Base-by-base conservation (phyloP, 2,888 invertebrate genomes). In the Sisyra nigra region DNA sequence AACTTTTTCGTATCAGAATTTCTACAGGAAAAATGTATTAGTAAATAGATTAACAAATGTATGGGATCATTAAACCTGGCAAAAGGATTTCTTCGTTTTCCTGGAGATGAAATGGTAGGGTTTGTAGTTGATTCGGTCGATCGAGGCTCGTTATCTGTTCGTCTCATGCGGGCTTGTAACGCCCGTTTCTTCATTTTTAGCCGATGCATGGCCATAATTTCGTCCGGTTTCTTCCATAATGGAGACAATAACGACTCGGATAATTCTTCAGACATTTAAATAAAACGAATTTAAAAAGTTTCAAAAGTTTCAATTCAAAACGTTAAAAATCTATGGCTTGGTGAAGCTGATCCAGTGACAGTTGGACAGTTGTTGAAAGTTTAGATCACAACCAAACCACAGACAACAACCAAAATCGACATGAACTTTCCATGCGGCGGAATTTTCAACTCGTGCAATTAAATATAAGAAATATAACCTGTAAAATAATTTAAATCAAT, bases 31-130 rank as follows among this genome's bases (percentile, higher is more conserved):
- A 38, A 38, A 11, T 38, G 4, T 11, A 18, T 36, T 36, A 6
- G 14, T 14, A 14, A n/a, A 11, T 31, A 2, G 11, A n/a, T 31
- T 31, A 31, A 31, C 10, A 31, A n/a, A 31, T 31, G 2, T 31
- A n/a, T 11, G 10, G 10, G 2, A 45, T n/a, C n/a, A n/a, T 2
- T 47, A 15, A 2, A 72, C 71, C 72, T 77, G 15, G 71, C 65
- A 63, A 86, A 87, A 7, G 86, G 86, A 60, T 86, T 86, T 56
- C 76, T 82, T 41, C 84, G 71, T 56, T 85, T 86, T 40, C 72
- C 72, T 15, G 58, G 41, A 65, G 55, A 47, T 56, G 52, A 45
- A 56, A n/a, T n/a, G n/a, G n/a, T n/a, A n/a, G n/a, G n/a, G n/a
- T n/a, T n/a, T n/a, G n/a, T n/a, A n/a, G n/a, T 47, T 17, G 40